Percentiles rank a stretch among this genome's conserved stretches.
phyloP scores from a whole-genome alignment of 2,113 vertebrate species.

The Raja brachyura region DNA sequence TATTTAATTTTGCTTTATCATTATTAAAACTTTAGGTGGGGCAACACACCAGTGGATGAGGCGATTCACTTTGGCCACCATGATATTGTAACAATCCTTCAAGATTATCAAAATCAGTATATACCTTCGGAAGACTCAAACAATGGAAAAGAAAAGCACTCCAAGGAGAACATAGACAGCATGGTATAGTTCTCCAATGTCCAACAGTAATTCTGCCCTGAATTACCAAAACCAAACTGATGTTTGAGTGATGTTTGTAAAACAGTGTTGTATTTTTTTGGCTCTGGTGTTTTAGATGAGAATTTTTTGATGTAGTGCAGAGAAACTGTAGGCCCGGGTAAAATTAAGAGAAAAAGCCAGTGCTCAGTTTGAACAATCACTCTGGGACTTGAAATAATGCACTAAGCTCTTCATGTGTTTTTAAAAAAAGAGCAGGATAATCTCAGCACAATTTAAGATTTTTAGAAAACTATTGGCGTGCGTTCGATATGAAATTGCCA shows the following conservation, averaged over 20 bases:
- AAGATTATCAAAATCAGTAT: slow-evolving; percentile 85
- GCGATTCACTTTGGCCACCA: slow-evolving; percentile 97
- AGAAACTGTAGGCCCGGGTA: not conserved
- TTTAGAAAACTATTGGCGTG: not conserved
- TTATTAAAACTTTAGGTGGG: slow-evolving; percentile 67
- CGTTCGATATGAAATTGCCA: slow-evolving; percentile 8
- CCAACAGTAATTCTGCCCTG: slow-evolving; percentile 42
- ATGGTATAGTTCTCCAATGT: slow-evolving; percentile 61
- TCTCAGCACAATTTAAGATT: not conserved
- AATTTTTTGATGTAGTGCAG: not conserved
- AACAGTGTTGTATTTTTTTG: slow-evolving; percentile 63
- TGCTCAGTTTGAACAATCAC: not conserved
- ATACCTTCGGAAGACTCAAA: slow-evolving; percentile 66
- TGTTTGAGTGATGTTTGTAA: slow-evolving; percentile 62
- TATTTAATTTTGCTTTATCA: not conserved
- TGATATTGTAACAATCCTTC: slow-evolving; percentile 89
- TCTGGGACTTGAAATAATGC: not conserved
- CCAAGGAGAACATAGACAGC: slow-evolving; percentile 89
- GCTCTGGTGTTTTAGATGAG: slow-evolving; percentile 59
- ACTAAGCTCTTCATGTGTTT: not conserved
- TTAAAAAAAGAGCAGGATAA: not conserved
- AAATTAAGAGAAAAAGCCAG: not conserved
- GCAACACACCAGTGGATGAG: slow-evolving; percentile 95
- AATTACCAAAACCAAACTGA: slow-evolving; percentile 59
- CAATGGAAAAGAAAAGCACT: slow-evolving; percentile 65